These are phyloP conservation scores for Drosophila bocqueti DNA, from an alignment of 1,140 invertebrate genomes.

Conservation along the genomic window DNA sequence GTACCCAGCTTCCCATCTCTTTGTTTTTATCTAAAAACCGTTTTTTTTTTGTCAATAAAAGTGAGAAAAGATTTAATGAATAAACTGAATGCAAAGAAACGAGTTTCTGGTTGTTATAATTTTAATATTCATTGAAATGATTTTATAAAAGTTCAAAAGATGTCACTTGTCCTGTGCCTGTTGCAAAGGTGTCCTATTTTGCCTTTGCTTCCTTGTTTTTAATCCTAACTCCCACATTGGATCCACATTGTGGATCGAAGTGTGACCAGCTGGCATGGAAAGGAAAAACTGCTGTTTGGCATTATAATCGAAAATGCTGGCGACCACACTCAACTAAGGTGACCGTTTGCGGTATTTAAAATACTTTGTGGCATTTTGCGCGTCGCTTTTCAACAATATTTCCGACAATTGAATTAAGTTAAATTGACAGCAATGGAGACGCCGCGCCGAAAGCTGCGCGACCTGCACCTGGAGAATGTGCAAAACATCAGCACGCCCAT, in stretches of 20 bases:
- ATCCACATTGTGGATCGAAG: background rate
- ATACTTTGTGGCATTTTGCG: conserved; percentile 11
- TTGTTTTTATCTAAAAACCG: background rate
- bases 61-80: conserved; percentile 3
- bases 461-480: conserved; percentile 72
- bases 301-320: background rate
- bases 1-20: conserved; percentile 11
- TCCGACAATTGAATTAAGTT: background rate
- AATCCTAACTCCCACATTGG: too few species aligned
- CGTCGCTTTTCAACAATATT: conserved; percentile 6
- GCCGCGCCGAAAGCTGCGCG: conserved; percentile 69
- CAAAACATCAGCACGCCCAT: conserved; percentile 72
- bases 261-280: background rate
- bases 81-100: background rate
- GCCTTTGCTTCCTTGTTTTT: too few species aligned
- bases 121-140: background rate
- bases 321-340: background rate
- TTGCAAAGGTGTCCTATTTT: too few species aligned
- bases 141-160: background rate
- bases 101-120: background rate
- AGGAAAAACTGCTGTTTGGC: too few species aligned
- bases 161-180: too few species aligned
- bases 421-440: conserved; percentile 62
- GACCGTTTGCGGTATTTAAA: conserved; percentile 2
- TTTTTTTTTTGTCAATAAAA: conserved; percentile 7